Evolutionary conservation across 2,797 vertebrate species (phyloP), one percentile per base, ranked within the genome.

Genomic region (Crax fasciolata): DNA sequence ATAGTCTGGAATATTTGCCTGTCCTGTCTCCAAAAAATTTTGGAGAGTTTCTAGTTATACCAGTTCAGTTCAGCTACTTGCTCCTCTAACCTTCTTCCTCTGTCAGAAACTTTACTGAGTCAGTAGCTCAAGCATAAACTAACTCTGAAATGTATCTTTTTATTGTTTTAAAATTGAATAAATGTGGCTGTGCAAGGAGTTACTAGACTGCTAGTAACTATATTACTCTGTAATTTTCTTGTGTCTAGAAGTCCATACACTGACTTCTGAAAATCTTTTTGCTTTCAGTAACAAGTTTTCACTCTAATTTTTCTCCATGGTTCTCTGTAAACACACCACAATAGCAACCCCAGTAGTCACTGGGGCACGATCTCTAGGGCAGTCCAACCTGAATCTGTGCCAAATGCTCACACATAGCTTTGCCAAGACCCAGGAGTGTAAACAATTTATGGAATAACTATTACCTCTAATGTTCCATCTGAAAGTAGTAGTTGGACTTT

Each of bases 291-390:
- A 62, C 63, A 76, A 28, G 24, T 87, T 62, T 81, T 57, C 38
- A 28, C 21, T 84, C 44, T 63, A 21, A 25, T 27, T 23, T 75
- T 62, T 24, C 13, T 68, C 54, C 0, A 0, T 49, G 27, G 14
- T 38, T 88, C 58, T 90, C 28, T 58, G 17, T 72, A 70, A 87
- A 55, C 11, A 57, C 30, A 44, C 8, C 20, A 32, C 51, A 85
- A 59, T 73, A 70, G 7, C 52, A 70, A 10, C 43, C 35, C 88
- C 67, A 43, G 39, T 67, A 82, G 55, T 55, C 35, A 61, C 0
- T 38, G n/a, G 24, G 44, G 21, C 65, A 17, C 24, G 21, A 58
- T n/a, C 68, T 71, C 32, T 52, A 4, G 55, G 70, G 25, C 72
- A 71, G 6, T 46, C 27, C 72, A 68, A 82, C 57, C n/a, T 52